Conservation (phyloP, 2,888 invertebrate genomes). For the Scaptomyza tumidula region DNA sequence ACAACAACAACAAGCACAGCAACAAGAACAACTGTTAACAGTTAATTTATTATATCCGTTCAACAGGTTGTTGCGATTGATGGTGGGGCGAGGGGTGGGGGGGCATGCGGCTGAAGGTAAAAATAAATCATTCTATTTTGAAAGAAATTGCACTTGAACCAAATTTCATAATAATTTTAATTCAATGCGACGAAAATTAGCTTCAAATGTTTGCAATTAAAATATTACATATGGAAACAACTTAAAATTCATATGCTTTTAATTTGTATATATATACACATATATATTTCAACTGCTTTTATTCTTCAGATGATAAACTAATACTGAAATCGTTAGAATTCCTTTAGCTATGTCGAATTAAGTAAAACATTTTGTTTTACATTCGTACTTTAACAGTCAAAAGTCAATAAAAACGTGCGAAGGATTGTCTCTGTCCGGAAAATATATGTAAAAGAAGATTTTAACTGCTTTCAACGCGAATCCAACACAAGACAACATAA, state of each 20-base stretch:
- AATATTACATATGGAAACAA: not conserved
- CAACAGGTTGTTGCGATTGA: too few species aligned
- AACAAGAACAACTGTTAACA: not conserved
- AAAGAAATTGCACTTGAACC: conserved; percentile 7
- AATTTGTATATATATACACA: too few species aligned
- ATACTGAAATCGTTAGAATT: too few species aligned
- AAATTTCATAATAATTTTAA: not conserved
- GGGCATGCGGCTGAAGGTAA: too few species aligned
- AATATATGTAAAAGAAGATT: not conserved
- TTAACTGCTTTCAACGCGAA: not conserved
- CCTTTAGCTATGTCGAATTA: too few species aligned
- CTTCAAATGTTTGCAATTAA: not conserved
- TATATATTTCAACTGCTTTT: too few species aligned
- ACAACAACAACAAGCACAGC: not conserved
- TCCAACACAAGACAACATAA: not conserved
- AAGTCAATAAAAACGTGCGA: too few species aligned
- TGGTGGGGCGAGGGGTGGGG: not conserved
- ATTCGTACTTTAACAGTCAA: too few species aligned
- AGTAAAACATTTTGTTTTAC: too few species aligned
- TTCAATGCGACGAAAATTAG: not conserved
- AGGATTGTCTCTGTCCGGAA: too few species aligned
- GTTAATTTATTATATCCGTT: conserved; percentile 1
- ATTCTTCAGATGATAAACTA: too few species aligned
- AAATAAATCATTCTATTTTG: not conserved
- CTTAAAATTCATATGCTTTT: too few species aligned